A percentile compares a stretch with the other conserved stretches of the same genome.
phyloP scores from a whole-genome alignment of 30 jellyfish, hydroid and myxozoan genomes.

The Hydra vulgaris region DNA sequence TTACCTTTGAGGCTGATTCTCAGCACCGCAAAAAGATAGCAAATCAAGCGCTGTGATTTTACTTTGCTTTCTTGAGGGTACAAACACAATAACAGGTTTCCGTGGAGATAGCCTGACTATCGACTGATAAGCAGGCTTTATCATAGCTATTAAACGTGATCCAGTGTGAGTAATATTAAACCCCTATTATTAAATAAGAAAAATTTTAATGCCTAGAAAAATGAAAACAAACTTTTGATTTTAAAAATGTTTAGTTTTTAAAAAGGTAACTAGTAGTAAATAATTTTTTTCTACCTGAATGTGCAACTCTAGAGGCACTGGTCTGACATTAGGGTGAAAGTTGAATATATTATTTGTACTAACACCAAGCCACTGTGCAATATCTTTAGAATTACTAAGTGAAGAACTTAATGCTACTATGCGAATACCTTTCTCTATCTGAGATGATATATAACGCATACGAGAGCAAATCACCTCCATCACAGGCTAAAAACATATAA shows the following conservation, averaged over 20 bases:
- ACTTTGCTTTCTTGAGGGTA: constrained; percentile 69
- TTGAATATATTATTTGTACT: constrained; percentile 73
- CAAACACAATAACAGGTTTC: constrained; percentile 85
- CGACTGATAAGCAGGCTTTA: constrained; percentile 83
- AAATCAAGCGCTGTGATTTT: constrained; percentile 78
- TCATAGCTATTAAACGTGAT: constrained; percentile 84
- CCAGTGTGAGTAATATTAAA: constrained; percentile 95
- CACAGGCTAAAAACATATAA: constrained; percentile 58
- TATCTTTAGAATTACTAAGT: constrained; percentile 85
- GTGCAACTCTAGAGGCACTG: constrained; percentile 84
- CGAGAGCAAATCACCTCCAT: constrained; percentile 96
- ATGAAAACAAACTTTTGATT: background rate
- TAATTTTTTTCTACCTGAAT: constrained; percentile 60
- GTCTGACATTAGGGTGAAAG: constrained; percentile 94
- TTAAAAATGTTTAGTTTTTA: no score
- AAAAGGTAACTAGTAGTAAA: no score
- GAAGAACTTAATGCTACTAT: constrained; percentile 92
- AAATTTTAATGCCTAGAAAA: background rate
- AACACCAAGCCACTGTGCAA: constrained; percentile 99
- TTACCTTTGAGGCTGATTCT: constrained; percentile 84
- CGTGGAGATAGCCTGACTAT: constrained; percentile 59
- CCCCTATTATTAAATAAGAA: constrained; percentile 36
- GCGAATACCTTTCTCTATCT: constrained; percentile 73
- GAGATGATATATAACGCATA: constrained; percentile 95
- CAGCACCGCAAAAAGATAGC: constrained; percentile 88